phyloP scores from a whole-genome alignment of 2,113 vertebrate genomes.

The Xiphophorus hellerii region DNA sequence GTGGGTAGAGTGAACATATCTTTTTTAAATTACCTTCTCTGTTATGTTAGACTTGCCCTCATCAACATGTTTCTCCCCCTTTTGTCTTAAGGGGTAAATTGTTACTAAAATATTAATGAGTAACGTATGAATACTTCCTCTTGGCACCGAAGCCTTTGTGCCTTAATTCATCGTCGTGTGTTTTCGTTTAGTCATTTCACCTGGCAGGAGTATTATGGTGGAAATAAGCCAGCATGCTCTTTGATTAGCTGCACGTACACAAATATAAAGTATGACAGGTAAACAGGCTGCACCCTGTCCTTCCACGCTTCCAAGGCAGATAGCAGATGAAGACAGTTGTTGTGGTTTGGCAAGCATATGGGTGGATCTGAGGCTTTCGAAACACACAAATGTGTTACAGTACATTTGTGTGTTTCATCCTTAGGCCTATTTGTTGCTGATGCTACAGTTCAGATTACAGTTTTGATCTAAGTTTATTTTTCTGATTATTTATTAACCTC shows the following conservation, averaged over 20 bases:
- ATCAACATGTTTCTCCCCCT: too few relatives aligned
- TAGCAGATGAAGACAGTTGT: not conserved
- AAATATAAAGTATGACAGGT: not conserved
- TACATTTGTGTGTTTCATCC: not conserved
- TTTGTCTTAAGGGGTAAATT: not conserved
- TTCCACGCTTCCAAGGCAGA: conserved; percentile 8
- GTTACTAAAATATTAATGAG: conserved; percentile 1
- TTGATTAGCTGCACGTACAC: not conserved
- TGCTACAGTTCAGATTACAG: not conserved
- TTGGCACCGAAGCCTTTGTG: not conserved
- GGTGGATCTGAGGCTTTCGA: not conserved
- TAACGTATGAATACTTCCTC: not conserved
- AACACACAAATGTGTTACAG: not conserved
- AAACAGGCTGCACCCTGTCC: conserved; percentile 29
- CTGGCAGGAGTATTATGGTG: conserved; percentile 17
- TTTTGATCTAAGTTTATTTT: not conserved
- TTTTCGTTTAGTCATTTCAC: not conserved
- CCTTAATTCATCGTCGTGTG: not conserved
- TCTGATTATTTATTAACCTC: not conserved
- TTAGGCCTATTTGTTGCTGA: not conserved
- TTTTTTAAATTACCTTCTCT: conserved; percentile 37
- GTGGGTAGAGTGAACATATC: not conserved
- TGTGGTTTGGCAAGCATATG: not conserved
- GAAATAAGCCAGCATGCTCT: not conserved
- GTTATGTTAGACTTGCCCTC: conserved; percentile 14